Base-by-base conservation (phyloP, 2,797 vertebrate species). In the Lacerta agilis region DNA sequence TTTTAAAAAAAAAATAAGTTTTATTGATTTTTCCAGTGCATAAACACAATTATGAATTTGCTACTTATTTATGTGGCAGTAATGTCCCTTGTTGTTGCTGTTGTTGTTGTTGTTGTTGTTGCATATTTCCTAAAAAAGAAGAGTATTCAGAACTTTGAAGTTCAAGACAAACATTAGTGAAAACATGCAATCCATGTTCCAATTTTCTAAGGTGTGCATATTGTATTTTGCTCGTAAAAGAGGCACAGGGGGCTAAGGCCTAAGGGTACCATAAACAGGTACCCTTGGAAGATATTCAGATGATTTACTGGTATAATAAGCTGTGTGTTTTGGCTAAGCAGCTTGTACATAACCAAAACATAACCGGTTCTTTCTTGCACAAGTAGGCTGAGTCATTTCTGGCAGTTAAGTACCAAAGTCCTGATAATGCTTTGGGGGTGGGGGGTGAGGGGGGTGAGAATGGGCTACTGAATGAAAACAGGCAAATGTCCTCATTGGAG, bases 301-400 rank as follows among this genome's bases (percentile, higher is more conserved):
- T 87, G 78, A 79, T 71, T 55, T 80, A 23, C 27, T 43, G 1
- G 3, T 33, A 61, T 73, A 87, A 87, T 81, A 81, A 80, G 66
- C 67, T 61, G 5, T 72, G 27, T 5, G 5, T 80, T 81, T 61
- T 23, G 27, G 10, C 82, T 27, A 10, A 88, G 25, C 85, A 84
- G 10, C 17, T 67, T n/a, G 61, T 5, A 69, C n/a, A 86, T 87
- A 91, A 87, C 83, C 38, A 83, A 81, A 87, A 71, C 17, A 8
- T 86, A 82, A 9, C 61, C 81, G 6, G 2, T 75, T 85, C 61
- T 72, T 83, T 92, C 17, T 27, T 83, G 67, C 9, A 78, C 15
- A 49, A 0, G 79, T 58, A 73, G 87, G 0, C 41, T 88, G 92
- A 58, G 43, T 72, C 87, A 33, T 49, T 91, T 87, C 18, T 71